Evolutionary conservation across 2,797 vertebrate genomes (phyloP), one percentile per base, ranked within the genome.

Genomic region (Nannoperca obscura): DNA sequence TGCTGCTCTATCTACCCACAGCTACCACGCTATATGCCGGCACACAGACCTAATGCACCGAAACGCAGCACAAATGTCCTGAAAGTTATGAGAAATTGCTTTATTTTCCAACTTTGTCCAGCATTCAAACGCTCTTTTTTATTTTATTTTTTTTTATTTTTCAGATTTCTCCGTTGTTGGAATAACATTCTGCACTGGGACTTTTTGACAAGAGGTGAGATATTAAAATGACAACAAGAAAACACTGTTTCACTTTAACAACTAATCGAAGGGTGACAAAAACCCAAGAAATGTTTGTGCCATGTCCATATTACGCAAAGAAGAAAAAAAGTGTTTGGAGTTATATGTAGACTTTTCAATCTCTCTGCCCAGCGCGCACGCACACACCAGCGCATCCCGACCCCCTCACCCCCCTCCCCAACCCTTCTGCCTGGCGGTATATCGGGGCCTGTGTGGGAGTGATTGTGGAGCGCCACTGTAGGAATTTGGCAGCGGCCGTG

Each of bases 381-480:
- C 60, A 15, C 68, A 15, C 68, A 63, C 49, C 30, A 12, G 46
- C 55, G 22, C 63, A 20, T 27, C 65, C 70, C 73, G 15, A 22
- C 65, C 20, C 13, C 22, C 17, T 15, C 64, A n/a, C 34, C 64
- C 77, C 73, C 63, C 47, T 40, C 44, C 81, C 76, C 46, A 10
- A 77, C 91, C 88, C 86, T 73, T 61, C 92, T 90, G 96, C 94
- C 95, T 89, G 94, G 94, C 95, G 92, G 92, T 94, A 93, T 94
- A 93, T 93, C 90, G 89, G 93, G 93, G 96, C 92, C 95, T 97
- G 96, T 96, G 96, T 96, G 93, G 92, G 95, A 94, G 95, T 95
- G 97, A 98, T 97, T 98, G 97, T 97, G 96, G 83, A 95, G 96
- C 94, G 93, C 94, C 96, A 97, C 97, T 97, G 97, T 94, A 96